A percentile compares a stretch with the other conserved stretches of the same genome.
phyloP scores from a whole-genome alignment of 2,797 vertebrate species.

The Eleutherodactylus coqui region DNA sequence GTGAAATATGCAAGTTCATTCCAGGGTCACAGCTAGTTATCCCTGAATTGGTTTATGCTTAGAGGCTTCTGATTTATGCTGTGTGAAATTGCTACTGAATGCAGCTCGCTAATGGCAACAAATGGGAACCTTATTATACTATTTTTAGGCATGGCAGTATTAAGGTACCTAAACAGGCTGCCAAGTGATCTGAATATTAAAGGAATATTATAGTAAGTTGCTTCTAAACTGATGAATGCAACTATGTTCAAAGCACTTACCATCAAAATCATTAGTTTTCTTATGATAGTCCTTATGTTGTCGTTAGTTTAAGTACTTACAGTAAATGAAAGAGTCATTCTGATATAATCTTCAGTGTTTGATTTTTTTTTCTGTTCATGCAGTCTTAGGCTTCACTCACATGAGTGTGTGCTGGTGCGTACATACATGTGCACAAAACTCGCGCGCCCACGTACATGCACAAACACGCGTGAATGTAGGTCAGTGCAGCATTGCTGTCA shows the following conservation, averaged over 20 bases:
- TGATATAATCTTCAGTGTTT: not conserved
- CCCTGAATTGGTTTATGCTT: not conserved
- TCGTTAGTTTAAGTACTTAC: not conserved
- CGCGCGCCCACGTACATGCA: too few relatives aligned
- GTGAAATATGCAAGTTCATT: slow-evolving; percentile 46
- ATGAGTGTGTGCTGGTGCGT: too few relatives aligned
- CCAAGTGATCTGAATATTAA: slow-evolving; percentile 14
- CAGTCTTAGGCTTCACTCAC: too few relatives aligned
- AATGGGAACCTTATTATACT: slow-evolving; percentile 29
- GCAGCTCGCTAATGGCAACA: slow-evolving; percentile 39
- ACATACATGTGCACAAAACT: too few relatives aligned
- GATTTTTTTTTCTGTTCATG: not conserved
- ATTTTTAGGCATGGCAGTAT: slow-evolving; percentile 35
- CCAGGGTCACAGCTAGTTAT: slow-evolving; percentile 45
- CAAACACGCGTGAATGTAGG: too few relatives aligned
- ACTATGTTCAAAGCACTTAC: not conserved
- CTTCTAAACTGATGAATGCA: not conserved
- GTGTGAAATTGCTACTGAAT: slow-evolving; percentile 35
- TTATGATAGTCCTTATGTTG: not conserved
- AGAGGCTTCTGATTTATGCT: not conserved
- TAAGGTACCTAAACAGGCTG: slow-evolving; percentile 22
- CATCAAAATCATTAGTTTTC: slow-evolving; percentile 4
- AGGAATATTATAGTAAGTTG: slow-evolving; percentile 25
- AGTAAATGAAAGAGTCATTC: not conserved
- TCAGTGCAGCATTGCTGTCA: too few relatives aligned